These are phyloP conservation scores for Hippopotamus amphibius DNA, from an alignment of 2,113 vertebrate genomes.

Conservation along the genomic window DNA sequence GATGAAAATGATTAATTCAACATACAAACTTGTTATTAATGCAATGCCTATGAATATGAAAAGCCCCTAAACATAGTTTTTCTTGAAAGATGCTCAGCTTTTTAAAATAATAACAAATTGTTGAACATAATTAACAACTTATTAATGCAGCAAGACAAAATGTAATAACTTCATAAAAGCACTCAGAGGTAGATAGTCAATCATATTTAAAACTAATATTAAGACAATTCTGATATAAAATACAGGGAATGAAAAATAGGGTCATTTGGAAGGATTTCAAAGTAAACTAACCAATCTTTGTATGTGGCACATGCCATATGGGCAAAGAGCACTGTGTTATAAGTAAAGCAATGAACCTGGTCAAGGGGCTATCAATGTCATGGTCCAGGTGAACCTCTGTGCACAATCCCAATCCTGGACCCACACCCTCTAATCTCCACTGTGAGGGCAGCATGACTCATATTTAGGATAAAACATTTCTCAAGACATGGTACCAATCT, in stretches of 20 bases:
- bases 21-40: background rate
- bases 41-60: background rate
- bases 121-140: background rate
- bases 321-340: background rate
- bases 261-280: background rate
- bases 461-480: background rate
- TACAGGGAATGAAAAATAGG: background rate
- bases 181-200: background rate
- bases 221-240: background rate
- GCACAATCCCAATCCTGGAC: rapidly evolving
- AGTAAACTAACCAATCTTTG: background rate
- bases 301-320: background rate
- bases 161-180: background rate
- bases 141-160: background rate
- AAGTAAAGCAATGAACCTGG: background rate
- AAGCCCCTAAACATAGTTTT: background rate
- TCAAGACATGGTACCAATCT: background rate
- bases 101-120: background rate
- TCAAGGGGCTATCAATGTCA: background rate
- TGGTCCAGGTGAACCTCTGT: background rate
- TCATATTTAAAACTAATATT: background rate
- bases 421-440: background rate
- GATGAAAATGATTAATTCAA: background rate
- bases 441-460: background rate
- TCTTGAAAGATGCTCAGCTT: background rate